Conservation (phyloP, 2,797 vertebrate species). For the Tangara arthus region DNA sequence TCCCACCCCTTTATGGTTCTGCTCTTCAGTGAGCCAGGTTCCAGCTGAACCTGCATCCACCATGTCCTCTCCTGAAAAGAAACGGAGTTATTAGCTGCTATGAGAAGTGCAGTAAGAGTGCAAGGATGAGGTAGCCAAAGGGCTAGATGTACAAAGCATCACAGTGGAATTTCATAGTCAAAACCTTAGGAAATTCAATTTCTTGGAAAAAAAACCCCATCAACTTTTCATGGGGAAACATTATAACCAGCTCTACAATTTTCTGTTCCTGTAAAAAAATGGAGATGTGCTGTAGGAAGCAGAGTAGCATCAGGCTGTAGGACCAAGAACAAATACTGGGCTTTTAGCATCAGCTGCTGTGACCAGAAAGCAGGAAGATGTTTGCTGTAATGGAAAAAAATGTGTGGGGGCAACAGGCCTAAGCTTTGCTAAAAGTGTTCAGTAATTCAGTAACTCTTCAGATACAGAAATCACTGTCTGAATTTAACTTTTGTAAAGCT, state of each 20-base stretch:
- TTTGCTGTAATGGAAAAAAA: not conserved
- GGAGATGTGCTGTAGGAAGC: not conserved
- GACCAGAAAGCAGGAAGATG: not conserved
- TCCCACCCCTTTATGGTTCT: not conserved
- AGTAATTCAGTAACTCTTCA: not conserved
- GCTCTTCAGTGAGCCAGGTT: not conserved
- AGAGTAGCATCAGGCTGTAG: not conserved
- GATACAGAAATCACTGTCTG: not conserved
- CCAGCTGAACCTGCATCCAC: not conserved
- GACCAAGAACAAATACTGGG: not conserved
- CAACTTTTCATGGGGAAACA: not conserved
- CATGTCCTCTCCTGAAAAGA: not conserved
- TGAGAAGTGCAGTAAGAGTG: not conserved
- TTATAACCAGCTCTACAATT: not conserved
- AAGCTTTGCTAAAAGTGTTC: not conserved
- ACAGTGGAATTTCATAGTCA: not conserved
- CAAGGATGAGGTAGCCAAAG: fast-evolving
- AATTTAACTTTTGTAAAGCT: not conserved
- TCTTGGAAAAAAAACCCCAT: fast-evolving
- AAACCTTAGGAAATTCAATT: not conserved
- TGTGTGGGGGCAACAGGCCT: not conserved
- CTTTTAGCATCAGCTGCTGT: not conserved
- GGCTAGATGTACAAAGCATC: not conserved
- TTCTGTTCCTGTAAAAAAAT: not conserved
- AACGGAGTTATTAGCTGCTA: not conserved